These are phyloP conservation scores for Physocephala rufipes DNA, from an alignment of 2,888 invertebrate species.

Conservation along the genomic window DNA sequence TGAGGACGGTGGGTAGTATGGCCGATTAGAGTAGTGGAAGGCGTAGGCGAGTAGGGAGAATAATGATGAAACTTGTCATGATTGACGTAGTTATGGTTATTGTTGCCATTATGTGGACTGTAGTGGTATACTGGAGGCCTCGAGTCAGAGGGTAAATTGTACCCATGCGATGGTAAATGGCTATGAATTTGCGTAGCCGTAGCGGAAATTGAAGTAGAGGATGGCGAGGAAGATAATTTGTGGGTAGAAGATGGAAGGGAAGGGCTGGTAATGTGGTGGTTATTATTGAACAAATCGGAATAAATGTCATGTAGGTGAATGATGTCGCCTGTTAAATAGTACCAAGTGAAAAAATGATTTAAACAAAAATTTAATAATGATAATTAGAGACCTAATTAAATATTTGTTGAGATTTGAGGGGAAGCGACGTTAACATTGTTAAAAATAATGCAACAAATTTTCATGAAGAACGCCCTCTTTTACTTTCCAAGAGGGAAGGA, in stretches of 20 bases:
- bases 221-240: slow-evolving; percentile 14
- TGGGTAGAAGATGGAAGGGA: slow-evolving; percentile 27
- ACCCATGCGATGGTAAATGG: neutral
- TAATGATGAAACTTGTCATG: slow-evolving; percentile 32
- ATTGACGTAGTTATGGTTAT: slow-evolving; percentile 39
- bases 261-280: slow-evolving; percentile 48
- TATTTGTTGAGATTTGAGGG: too few species aligned
- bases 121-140: slow-evolving; percentile 40
- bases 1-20: slow-evolving; percentile 58
- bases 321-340: slow-evolving; percentile 65
- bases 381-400: too few species aligned
- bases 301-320: slow-evolving; percentile 67
- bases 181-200: slow-evolving; percentile 2
- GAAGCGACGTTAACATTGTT: too few species aligned
- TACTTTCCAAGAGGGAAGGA: neutral
- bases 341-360: slow-evolving; percentile 19
- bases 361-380: too few species aligned
- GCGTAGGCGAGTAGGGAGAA: slow-evolving; percentile 48
- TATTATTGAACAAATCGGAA: slow-evolving; percentile 59
- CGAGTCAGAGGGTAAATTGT: slow-evolving; percentile 42
- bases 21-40: slow-evolving; percentile 42
- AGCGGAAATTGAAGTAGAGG: slow-evolving; percentile 31
- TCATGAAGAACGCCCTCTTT: too few species aligned
- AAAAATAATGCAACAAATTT: too few species aligned
- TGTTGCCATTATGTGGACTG: slow-evolving; percentile 21